Evolutionary conservation across 2,888 invertebrate species (phyloP).

Genomic region (Eugnorisma glareosa): DNA sequence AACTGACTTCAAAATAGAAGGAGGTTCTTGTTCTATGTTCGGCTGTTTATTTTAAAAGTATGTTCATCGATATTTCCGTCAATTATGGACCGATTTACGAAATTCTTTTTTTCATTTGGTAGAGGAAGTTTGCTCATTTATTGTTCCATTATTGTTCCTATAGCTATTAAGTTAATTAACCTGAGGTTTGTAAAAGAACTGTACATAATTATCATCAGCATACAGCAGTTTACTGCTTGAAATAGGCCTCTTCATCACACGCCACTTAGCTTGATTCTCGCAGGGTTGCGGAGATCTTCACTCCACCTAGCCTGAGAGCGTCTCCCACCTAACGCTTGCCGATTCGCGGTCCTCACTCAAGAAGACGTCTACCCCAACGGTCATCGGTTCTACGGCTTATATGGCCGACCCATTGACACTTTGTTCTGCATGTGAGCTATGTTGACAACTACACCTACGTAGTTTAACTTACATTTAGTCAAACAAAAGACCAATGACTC

Average conservation of each 20-base stretch:
- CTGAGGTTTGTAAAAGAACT: neutral
- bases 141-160: no score
- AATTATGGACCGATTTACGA: no score
- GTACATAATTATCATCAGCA: neutral
- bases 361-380: neutral
- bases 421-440: neutral
- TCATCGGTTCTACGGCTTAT: neutral
- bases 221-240: neutral
- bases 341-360: neutral
- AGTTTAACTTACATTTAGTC: neutral
- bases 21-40: no score
- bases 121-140: no score
- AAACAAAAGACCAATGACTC: constrained; percentile 33
- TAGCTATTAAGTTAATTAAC: neutral
- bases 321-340: neutral
- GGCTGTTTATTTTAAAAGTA: no score
- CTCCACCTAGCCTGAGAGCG: neutral
- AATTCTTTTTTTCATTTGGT: no score
- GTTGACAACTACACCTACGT: neutral
- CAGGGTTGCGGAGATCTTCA: neutral
- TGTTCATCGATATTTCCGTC: no score
- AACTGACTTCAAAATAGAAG: neutral
- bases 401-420: neutral
- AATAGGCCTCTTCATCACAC: neutral
- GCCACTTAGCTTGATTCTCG: neutral